phyloP scores from a whole-genome alignment of 2,888 invertebrate species.

The Drosophila fulvimacula region DNA sequence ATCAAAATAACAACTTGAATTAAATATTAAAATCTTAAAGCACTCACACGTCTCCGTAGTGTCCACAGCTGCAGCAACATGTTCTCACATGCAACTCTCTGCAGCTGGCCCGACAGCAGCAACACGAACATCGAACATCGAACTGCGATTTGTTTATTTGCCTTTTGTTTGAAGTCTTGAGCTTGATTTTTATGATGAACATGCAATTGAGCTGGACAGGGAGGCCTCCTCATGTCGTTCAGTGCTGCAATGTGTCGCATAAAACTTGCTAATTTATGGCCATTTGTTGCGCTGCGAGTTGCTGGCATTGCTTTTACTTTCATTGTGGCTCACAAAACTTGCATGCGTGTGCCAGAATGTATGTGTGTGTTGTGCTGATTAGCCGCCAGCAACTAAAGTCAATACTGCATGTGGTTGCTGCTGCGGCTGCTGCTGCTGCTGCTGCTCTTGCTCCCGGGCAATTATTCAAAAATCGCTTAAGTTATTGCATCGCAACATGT shows the following conservation, averaged over 20 bases:
- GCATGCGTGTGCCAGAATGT: slow-evolving; percentile 48
- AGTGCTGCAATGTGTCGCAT: slow-evolving; percentile 31
- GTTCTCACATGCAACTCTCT: neutral
- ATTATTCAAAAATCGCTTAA: slow-evolving; percentile 73
- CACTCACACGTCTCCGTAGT: neutral
- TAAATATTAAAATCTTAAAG: neutral
- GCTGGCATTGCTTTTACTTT: slow-evolving; percentile 55
- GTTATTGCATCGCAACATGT: slow-evolving; percentile 59
- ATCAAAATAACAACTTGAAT: neutral
- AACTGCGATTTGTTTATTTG: slow-evolving; percentile 36
- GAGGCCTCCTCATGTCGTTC: slow-evolving; percentile 22
- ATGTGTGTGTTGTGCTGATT: slow-evolving; percentile 42
- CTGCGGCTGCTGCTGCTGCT: slow-evolving; percentile 24
- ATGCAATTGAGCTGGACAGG: slow-evolving; percentile 45
- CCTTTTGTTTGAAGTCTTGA: slow-evolving; percentile 24
- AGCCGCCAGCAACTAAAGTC: slow-evolving; percentile 58
- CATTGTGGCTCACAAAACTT: slow-evolving; percentile 54
- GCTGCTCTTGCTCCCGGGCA: slow-evolving; percentile 42
- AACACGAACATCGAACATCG: neutral
- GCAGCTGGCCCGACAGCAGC: neutral
- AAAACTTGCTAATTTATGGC: slow-evolving; percentile 62
- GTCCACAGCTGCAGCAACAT: neutral
- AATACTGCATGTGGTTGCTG: slow-evolving; percentile 41
- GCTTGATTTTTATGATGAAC: slow-evolving; percentile 60
- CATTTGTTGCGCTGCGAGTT: slow-evolving; percentile 20